Conservation (phyloP, 2,797 vertebrate genomes). For the Malacoraja senta region DNA sequence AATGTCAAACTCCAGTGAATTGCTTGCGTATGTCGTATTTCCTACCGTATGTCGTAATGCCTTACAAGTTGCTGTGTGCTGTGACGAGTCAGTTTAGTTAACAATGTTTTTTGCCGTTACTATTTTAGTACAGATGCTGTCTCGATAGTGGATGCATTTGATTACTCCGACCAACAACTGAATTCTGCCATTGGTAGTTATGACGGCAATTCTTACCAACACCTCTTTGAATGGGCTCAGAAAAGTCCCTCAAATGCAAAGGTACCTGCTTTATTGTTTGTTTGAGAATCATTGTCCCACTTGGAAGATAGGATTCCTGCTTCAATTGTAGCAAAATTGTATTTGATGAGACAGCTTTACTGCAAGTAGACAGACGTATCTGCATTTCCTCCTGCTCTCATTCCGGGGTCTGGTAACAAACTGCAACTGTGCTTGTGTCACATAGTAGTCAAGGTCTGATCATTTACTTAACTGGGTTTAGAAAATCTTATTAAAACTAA, state of each 20-base stretch:
- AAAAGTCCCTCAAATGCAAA: conserved; percentile 58
- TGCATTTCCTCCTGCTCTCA: too few species aligned
- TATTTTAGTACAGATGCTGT: conserved; percentile 60
- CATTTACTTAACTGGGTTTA: background rate
- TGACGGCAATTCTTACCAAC: conserved; percentile 59
- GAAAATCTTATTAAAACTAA: background rate
- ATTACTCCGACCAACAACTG: conserved; percentile 57
- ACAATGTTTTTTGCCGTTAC: conserved; percentile 20
- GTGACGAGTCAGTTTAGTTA: background rate
- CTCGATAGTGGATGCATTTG: conserved; percentile 64
- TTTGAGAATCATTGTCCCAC: too few species aligned
- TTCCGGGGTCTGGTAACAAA: background rate
- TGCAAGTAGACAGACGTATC: background rate
- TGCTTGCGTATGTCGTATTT: too few species aligned
- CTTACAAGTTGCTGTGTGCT: too few species aligned
- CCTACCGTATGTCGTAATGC: too few species aligned
- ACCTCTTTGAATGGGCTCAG: conserved; percentile 63
- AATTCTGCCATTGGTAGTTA: conserved; percentile 62
- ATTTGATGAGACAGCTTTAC: background rate
- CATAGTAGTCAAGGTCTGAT: background rate
- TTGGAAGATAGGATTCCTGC: background rate
- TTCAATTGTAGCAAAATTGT: background rate
- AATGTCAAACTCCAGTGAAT: background rate
- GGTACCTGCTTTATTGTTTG: conserved; percentile 47
- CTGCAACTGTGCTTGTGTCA: background rate